These are phyloP conservation scores for Pomacea canaliculata DNA, from an alignment of 2,888 invertebrate species.

Conservation along the genomic window DNA sequence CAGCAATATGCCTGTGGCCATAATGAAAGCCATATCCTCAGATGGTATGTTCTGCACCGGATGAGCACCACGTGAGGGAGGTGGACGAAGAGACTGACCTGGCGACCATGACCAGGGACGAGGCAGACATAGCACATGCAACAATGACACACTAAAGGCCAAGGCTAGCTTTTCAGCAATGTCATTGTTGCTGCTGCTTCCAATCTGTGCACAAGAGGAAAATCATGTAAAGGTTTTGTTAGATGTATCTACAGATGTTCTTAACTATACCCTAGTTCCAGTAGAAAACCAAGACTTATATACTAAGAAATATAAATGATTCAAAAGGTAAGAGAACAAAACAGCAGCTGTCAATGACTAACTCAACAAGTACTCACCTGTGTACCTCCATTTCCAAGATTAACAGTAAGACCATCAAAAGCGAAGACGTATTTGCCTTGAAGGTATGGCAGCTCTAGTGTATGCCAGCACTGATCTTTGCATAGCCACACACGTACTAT, in stretches of 20 bases:
- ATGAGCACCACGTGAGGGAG: conserved; percentile 34
- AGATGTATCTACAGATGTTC: not conserved
- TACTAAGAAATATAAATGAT: not conserved
- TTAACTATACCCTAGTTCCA: not conserved
- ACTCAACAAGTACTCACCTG: conserved; percentile 33
- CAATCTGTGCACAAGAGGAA: not conserved
- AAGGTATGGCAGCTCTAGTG: conserved; percentile 47
- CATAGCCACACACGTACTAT: conserved; percentile 56
- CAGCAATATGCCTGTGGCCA: conserved; percentile 71
- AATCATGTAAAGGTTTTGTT: not conserved
- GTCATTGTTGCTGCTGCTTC: conserved; percentile 33
- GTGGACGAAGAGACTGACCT: conserved; percentile 25
- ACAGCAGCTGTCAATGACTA: not conserved
- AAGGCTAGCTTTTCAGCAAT: conserved; percentile 71
- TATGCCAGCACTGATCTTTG: conserved; percentile 43
- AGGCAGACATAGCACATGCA: conserved; percentile 73
- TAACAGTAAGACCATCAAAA: conserved; percentile 49
- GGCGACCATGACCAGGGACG: conserved; percentile 51
- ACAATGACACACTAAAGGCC: conserved; percentile 71
- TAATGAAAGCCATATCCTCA: conserved; percentile 64
- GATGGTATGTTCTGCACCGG: conserved; percentile 53
- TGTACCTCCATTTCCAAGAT: conserved; percentile 58
- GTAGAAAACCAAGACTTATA: not conserved
- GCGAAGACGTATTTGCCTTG: conserved; percentile 46
- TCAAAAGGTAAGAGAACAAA: not conserved